These are phyloP conservation scores for Pyxicephalus adspersus DNA, from an alignment of 2,113 vertebrate species.

Conservation along the genomic window DNA sequence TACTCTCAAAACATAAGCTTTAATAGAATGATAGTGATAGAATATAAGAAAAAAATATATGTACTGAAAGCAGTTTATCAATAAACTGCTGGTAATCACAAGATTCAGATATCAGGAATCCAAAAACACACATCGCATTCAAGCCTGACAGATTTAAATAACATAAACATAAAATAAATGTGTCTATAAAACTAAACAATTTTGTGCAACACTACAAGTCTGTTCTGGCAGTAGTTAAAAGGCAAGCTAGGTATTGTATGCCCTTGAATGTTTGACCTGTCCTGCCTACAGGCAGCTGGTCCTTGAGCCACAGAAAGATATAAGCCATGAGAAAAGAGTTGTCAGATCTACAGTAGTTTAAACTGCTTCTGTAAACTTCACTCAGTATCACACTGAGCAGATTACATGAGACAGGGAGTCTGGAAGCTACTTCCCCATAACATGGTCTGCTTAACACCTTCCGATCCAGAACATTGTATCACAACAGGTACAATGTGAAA, in stretches of 20 bases:
- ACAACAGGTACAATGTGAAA: not conserved
- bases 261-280: constrained; percentile 34
- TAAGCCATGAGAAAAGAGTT: constrained; percentile 43
- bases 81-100: too few relatives aligned
- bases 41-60: too few relatives aligned
- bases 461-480: constrained; percentile 2
- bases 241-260: constrained; percentile 26
- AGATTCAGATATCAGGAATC: too few relatives aligned
- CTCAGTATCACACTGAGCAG: constrained; percentile 45
- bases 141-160: too few relatives aligned
- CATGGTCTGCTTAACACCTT: constrained; percentile 35
- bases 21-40: too few relatives aligned
- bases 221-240: constrained; percentile 4
- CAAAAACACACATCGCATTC: too few relatives aligned
- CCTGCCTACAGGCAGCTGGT: constrained; percentile 23
- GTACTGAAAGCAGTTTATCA: too few relatives aligned
- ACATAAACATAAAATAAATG: too few relatives aligned
- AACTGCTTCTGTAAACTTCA: constrained; percentile 40
- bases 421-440: constrained; percentile 9
- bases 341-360: constrained; percentile 47
- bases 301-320: constrained; percentile 37
- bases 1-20: too few relatives aligned
- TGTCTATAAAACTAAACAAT: too few relatives aligned
- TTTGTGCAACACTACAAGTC: not conserved
- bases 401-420: constrained; percentile 38